These are phyloP conservation scores for Tenebrio molitor DNA, from an alignment of 1,140 invertebrate genomes.

Conservation along the genomic window DNA sequence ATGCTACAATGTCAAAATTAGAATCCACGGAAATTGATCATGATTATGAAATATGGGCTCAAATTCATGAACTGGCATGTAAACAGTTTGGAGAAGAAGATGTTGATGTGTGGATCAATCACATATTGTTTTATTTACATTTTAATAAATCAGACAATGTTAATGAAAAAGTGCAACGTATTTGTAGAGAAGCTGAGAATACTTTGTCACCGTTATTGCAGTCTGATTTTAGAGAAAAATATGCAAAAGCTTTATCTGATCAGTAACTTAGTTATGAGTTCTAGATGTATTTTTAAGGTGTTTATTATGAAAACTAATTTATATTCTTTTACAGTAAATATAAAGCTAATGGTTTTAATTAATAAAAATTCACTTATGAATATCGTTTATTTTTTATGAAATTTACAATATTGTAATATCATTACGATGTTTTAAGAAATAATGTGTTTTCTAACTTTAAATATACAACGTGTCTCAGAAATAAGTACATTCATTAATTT, in stretches of 20 bases:
- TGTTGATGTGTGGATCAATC: conserved; percentile 73
- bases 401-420: too few species aligned
- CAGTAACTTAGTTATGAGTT: too few species aligned
- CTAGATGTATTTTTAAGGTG: too few species aligned
- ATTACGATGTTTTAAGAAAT: too few species aligned
- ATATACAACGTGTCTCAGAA: too few species aligned
- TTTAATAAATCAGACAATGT: conserved; percentile 20
- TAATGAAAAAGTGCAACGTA: conserved; percentile 26
- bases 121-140: conserved; percentile 66
- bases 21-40: conserved; percentile 67
- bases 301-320: too few species aligned
- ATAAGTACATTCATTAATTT: too few species aligned
- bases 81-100: conserved; percentile 69
- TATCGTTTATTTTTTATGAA: too few species aligned
- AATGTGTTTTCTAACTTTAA: too few species aligned
- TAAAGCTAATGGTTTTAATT: too few species aligned
- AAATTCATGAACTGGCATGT: conserved; percentile 66
- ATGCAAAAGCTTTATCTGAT: conserved; percentile 24
- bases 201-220: conserved; percentile 21
- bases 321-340: too few species aligned
- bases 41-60: conserved; percentile 64
- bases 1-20: conserved; percentile 59
- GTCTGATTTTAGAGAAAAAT: conserved; percentile 41
- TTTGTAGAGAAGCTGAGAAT: conserved; percentile 35
- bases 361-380: too few species aligned